A percentile compares a stretch with the other conserved stretches of the same genome.
phyloP scores from a whole-genome alignment of 2,113 vertebrate genomes.

The Nothoprocta perdicaria region DNA sequence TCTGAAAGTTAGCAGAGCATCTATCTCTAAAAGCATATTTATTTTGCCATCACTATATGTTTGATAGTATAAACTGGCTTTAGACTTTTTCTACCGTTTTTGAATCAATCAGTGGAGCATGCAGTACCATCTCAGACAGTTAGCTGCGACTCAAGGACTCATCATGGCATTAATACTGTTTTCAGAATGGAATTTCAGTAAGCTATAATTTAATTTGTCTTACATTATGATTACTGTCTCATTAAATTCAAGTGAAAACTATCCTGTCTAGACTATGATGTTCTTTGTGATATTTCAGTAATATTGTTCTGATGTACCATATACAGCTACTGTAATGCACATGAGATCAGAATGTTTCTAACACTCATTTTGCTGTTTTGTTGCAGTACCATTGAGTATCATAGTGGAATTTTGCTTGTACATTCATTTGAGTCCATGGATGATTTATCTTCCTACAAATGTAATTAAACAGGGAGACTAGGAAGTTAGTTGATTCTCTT shows the following conservation, averaged over 20 bases:
- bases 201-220: slow-evolving; percentile 52
- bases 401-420: neutral
- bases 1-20: slow-evolving; percentile 1
- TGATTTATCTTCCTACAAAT: neutral
- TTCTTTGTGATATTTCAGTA: slow-evolving; percentile 26
- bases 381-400: neutral
- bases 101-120: slow-evolving; percentile 41
- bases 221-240: slow-evolving; percentile 50
- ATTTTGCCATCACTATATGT: neutral
- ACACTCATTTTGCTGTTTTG: neutral
- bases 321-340: neutral
- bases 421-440: neutral
- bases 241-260: slow-evolving; percentile 67
- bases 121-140: slow-evolving; percentile 20
- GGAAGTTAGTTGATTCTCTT: neutral
- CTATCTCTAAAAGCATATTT: slow-evolving; percentile 15
- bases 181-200: slow-evolving; percentile 52
- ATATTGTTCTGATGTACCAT: neutral
- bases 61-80: slow-evolving; percentile 14
- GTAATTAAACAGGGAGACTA: neutral
- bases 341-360: neutral
- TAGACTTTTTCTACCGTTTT: slow-evolving; percentile 38
- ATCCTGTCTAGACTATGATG: neutral
- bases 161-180: slow-evolving; percentile 43
- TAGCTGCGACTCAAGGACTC: slow-evolving; percentile 9